Percentiles rank a stretch among this genome's conserved stretches.
Conservation (phyloP, 2,797 vertebrate genomes). For the Apodemus agrarius region DNA sequence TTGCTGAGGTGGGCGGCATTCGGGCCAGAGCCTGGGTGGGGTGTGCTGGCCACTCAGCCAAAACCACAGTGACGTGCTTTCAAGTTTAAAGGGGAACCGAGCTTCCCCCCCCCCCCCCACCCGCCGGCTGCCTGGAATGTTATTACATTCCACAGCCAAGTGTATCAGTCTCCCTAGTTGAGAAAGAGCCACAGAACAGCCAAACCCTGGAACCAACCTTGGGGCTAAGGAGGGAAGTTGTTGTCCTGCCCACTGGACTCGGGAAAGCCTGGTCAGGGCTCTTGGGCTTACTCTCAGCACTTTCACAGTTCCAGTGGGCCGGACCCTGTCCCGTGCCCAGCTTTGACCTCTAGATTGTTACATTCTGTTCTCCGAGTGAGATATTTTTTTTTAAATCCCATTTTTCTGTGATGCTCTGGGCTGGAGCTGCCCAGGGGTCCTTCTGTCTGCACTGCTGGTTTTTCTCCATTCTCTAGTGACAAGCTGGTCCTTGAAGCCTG, state of each 20-base stretch:
- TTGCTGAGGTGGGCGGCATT: conserved; percentile 34
- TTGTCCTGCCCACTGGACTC: rapidly evolving
- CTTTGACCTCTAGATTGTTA: neutral
- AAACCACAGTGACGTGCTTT: conserved; percentile 61
- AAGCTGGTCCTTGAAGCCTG: neutral
- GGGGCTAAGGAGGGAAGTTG: neutral
- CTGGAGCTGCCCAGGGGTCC: neutral
- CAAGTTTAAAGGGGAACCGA: conserved; percentile 47
- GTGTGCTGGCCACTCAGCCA: neutral
- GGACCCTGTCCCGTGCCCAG: neutral
- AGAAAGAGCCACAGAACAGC: neutral
- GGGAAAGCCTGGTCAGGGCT: neutral
- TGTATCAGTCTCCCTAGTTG: neutral
- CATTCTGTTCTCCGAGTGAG: neutral
- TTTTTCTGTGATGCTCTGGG: neutral
- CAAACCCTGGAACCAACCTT: conserved; percentile 12
- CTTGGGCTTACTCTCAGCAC: neutral
- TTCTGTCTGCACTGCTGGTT: neutral
- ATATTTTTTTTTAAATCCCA: neutral
- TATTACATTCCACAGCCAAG: conserved; percentile 29
- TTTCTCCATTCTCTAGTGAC: neutral
- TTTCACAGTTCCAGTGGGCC: neutral
- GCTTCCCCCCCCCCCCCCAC: neutral
- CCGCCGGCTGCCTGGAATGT: neutral
- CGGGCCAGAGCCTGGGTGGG: conserved; percentile 1